Base-by-base conservation (phyloP, 2,888 invertebrate genomes). In the Melinopterus prodromus region DNA sequence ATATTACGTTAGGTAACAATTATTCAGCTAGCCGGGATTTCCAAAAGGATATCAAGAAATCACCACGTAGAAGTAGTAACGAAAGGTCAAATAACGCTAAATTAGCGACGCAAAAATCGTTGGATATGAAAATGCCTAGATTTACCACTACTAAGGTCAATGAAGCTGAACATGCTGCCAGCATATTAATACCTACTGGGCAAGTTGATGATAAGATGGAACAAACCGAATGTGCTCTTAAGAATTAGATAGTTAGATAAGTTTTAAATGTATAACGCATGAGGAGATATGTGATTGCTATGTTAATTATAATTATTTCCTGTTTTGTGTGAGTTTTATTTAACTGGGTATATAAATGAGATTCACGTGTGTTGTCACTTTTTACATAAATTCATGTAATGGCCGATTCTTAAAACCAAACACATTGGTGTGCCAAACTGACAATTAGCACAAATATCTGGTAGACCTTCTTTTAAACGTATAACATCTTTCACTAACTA, bases 91-190 rank as follows among this genome's bases (percentile, higher is more conserved):
- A 78, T 79, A 79, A 26, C 36, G 37, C 79, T 16, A 85, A 85
- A 72, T 87, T 88, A 72, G 78, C 85, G 16, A 86, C 87, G 14
- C 88, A 88, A 80, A 81, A 86, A 77, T 88, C 88, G 36, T 83
- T 83, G 16, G 84, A 83, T 37, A 79, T 75, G n/a, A 86, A 83
- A 80, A 85, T 85, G 80, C 85, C 87, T 71, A 83, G 90, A 82
- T 90, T 90, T 80, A 89, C 87, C 0, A 90, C 89, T 35, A 89
- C 86, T 26, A 82, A 87, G 80, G 89, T 90, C 16, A 86, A 89
- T 81, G 90, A 90, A 84, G 87, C 87, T 6, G 88, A 88, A 79
- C 88, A 88, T 82, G 87, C 88, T 7, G 87, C 88, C 15, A 86
- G 86, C 12, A 77, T 80, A 69, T 78, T 77, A n/a, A 77, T 80